Base-by-base conservation (phyloP, 2,797 vertebrate genomes). In the Lepilemur septentrionalis region DNA sequence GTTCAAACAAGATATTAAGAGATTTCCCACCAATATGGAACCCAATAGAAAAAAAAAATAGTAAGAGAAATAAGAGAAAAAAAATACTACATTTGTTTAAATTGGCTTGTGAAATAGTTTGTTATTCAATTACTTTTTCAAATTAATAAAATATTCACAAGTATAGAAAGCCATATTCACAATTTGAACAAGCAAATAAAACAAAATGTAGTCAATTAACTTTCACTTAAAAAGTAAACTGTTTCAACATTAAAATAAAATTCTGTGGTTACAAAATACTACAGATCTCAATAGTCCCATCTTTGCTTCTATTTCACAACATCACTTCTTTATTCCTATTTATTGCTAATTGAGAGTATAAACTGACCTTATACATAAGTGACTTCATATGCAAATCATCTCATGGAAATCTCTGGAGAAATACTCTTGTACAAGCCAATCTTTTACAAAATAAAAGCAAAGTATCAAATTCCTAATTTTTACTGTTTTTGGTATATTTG, bases 161-260 rank as follows among this genome's bases (percentile, higher is more conserved):
- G 61, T 82, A 52, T 10, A 91, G 65, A 15, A 87, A 76, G 2
- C 2, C 12, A 80, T 35, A 65, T 25, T 75, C 46, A 75, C n/a
- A 92, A 81, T 85, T 2, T 67, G 79, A 91, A 88, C 23, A 91
- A 93, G 91, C 30, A 91, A 75, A 73, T 32, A 35, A 2, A 85
- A 75, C 50, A 63, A 88, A 92, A 59, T 52, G 6, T 59, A 86
- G 41, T 22, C 85, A 84, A 88, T 30, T 78, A 95, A 91, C 88
- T 93, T 92, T 76, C 12, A 59, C 46, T 79, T 93, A 65, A 79
- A 35, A 90, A 80, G 32, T 6, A 85, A 96, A 46, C 35, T 89
- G 83, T 86, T 93, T 96, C 69, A 73, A 50, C 7, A 95, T 80
- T 96, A 94, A 94, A 84, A 78, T 92, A 92, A 86, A 17, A 93